Base-by-base conservation (phyloP, 1,140 invertebrate genomes). In the Leptestheria dahalacensis region DNA sequence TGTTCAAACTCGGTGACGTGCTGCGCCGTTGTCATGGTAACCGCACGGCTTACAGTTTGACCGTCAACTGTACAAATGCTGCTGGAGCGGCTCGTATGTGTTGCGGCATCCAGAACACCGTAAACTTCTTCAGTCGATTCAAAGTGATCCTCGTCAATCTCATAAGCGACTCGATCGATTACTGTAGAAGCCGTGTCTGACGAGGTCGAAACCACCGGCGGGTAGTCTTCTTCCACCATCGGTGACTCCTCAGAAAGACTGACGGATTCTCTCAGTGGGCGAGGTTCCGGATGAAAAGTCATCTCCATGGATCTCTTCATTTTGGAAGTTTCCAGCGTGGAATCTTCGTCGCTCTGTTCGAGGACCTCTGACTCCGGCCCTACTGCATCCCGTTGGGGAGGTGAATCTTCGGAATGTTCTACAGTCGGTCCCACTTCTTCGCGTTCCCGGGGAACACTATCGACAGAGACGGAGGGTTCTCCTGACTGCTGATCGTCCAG, bases 291-390 rank as follows among this genome's bases (percentile, higher is more conserved):
- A 67, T 85, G 83, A 69, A 91, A 91, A 62, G 86, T 85, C 87
- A 91, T 91, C 73, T 91, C 88, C 63, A 86, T 83, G 0, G 87
- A 91, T 60, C 88, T 74, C 69, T 90, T 91, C 87, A 91, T 90
- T 25, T 62, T 25, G 58, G 68, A 48, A 60, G 49, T 41, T 41
- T 41, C 33, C 33, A 41, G 48, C 25, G 26, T 52, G 10, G 60
- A 55, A n/a, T 55, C 53, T 6, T 55, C 53, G 6, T 11, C 53
- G 1, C 26, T 26, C 15, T 55, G 25, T 26, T 55, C 53, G 26
- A 29, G 20, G 50, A 68, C 67, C 0, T 70, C 68, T 6, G 66
- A 20, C 33, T 55, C 53, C 3, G 33, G 24, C 12, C 33, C 26
- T 26, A 55, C 53, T 33, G 33, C 21, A 12, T 33, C 53, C 33